Evolutionary conservation across 2,797 vertebrate genomes (phyloP).

Genomic region (Cossypha caffra): DNA sequence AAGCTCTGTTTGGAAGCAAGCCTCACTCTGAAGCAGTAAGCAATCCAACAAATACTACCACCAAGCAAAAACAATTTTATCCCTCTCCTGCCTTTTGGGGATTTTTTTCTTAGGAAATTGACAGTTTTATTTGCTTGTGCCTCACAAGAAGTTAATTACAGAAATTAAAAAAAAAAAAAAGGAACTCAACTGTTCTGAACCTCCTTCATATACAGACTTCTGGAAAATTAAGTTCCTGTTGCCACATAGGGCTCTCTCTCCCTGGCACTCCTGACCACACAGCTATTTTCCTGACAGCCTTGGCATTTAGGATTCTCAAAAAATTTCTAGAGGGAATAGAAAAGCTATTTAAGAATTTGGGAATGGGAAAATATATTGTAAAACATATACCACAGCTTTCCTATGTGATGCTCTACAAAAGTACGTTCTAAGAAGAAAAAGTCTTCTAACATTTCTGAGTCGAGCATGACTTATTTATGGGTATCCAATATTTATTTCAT

Average conservation of each 20-base stretch:
- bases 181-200: neutral
- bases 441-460: neutral
- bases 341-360: neutral
- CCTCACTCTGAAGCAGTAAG: neutral
- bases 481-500: neutral
- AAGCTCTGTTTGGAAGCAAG: neutral
- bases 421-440: neutral
- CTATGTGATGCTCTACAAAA: neutral
- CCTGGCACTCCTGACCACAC: neutral
- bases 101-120: neutral
- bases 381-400: neutral
- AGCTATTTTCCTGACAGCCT: neutral
- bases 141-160: neutral
- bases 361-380: neutral
- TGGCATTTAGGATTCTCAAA: neutral
- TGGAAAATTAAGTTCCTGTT: neutral
- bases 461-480: neutral
- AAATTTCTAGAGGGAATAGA: neutral
- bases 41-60: neutral
- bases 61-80: neutral
- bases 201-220: neutral
- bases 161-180: fast-evolving
- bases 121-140: neutral
- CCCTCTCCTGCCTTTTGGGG: neutral
- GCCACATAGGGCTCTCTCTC: neutral